These are phyloP conservation scores for Eupleurogrammus muticus DNA, from an alignment of 2,797 vertebrate species.

Conservation along the genomic window DNA sequence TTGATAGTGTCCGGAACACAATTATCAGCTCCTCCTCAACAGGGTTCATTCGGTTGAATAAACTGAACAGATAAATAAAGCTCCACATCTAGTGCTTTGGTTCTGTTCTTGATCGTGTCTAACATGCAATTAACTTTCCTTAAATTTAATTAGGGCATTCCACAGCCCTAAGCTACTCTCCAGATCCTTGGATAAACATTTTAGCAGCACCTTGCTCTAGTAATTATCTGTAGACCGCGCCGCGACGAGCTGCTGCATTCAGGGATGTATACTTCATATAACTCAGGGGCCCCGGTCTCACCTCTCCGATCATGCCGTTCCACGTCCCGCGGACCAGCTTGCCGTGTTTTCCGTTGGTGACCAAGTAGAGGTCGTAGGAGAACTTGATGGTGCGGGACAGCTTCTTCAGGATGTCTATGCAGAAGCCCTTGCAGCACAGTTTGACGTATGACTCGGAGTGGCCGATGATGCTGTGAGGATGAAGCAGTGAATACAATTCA, in stretches of 20 bases:
- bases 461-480: slow-evolving; percentile 75
- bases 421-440: slow-evolving; percentile 98
- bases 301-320: slow-evolving; percentile 99
- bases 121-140: slow-evolving; percentile 9
- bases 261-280: slow-evolving; percentile 38
- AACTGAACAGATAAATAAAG: background rate
- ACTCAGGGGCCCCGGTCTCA: slow-evolving; percentile 72
- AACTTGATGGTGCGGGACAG: slow-evolving; percentile 95
- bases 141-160: slow-evolving; percentile 13
- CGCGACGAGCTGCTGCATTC: slow-evolving; percentile 25
- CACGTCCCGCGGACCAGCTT: slow-evolving; percentile 94
- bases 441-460: slow-evolving; percentile 93
- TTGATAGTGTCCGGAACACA: background rate
- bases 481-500: slow-evolving; percentile 10
- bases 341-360: slow-evolving; percentile 98
- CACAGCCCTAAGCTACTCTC: slow-evolving; percentile 15
- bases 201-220: slow-evolving; percentile 27
- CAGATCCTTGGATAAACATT: slow-evolving; percentile 28
- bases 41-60: background rate
- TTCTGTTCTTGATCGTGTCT: background rate
- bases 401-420: slow-evolving; percentile 99
- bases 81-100: background rate
- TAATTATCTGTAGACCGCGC: slow-evolving; percentile 9
- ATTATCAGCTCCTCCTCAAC: background rate
- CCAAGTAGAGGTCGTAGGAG: slow-evolving; percentile 97